Base-by-base conservation (phyloP, 1,140 invertebrate genomes). In the Plutomurus gul region DNA sequence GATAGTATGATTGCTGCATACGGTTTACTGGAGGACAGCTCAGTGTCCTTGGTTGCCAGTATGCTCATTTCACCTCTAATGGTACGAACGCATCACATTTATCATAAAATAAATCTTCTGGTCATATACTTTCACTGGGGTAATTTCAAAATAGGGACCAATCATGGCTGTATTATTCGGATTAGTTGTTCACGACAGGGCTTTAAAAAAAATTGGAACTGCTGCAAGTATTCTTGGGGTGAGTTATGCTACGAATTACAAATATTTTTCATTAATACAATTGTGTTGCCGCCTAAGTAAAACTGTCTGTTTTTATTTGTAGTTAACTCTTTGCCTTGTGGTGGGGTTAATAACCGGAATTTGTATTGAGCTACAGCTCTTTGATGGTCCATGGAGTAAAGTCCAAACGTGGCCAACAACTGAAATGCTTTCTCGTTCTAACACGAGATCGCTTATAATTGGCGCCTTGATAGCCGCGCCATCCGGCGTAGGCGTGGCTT, bases 61-160 rank as follows among this genome's bases (percentile, higher is more conserved):
- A 96, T 96, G 94, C 87, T 96, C 79, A 92, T 95, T 2, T 95
- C 94, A 1, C 94, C 94, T 0, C 87, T 95, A 3, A 96, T 95
- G 94, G 91, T 80, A 72, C n/a, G n/a, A n/a, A n/a, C n/a, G n/a
- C n/a, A n/a, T n/a, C n/a, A n/a, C n/a, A n/a, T n/a, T n/a, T n/a
- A n/a, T n/a, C n/a, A n/a, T n/a, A n/a, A n/a, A n/a, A n/a, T n/a
- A n/a, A n/a, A n/a, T n/a, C n/a, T n/a, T n/a, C n/a, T n/a, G n/a
- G n/a, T n/a, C n/a, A n/a, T n/a, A n/a, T n/a, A n/a, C n/a, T n/a
- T n/a, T n/a, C n/a, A n/a, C n/a, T n/a, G n/a, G n/a, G n/a, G n/a
- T n/a, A n/a, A n/a, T 20, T 39, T 56, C 0, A 39, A 56, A 39
- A 16, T 84, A 92, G 91, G 93, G 93, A 43, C 94, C 94, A 0